Evolutionary conservation across 2,888 invertebrate species (phyloP).

Genomic region (Teleiodes luculella): DNA sequence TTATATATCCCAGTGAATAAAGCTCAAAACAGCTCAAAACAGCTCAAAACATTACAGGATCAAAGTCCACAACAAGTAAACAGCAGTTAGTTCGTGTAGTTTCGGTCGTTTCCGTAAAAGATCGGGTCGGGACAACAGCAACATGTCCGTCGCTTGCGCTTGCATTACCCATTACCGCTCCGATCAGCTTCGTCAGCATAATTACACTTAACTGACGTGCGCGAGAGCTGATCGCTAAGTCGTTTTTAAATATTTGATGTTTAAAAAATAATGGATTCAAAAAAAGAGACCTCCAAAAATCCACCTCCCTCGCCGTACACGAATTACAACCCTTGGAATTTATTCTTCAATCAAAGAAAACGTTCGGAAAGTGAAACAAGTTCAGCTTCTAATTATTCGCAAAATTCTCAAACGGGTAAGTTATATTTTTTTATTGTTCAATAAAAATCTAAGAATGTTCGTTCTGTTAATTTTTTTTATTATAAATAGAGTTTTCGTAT

Average conservation of each 20-base stretch:
- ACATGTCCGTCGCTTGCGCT: conserved; percentile 27
- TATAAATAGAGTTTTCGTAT: too few species aligned
- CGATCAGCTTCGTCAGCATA: background rate
- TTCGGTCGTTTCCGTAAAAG: conserved; percentile 25
- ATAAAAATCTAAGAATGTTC: too few species aligned
- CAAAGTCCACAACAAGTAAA: conserved; percentile 11
- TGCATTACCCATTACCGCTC: conserved; percentile 13
- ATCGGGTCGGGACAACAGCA: conserved; percentile 60
- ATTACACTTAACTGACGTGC: conserved; percentile 2
- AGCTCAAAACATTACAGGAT: background rate
- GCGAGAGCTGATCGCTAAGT: conserved; percentile 26
- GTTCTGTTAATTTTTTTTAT: too few species aligned
- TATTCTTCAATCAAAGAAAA: conserved; percentile 58
- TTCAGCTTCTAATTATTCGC: conserved; percentile 48
- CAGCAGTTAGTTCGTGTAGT: conserved; percentile 42
- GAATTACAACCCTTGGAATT: conserved; percentile 65
- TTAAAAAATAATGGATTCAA: conserved; percentile 50
- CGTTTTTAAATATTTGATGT: conserved; percentile 10
- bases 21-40: background rate
- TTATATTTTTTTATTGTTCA: too few species aligned
- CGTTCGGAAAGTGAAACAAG: conserved; percentile 70
- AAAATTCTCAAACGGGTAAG: conserved; percentile 57
- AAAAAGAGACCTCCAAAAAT: conserved; percentile 46
- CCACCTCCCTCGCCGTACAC: conserved; percentile 41
- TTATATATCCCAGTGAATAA: background rate